Base-by-base conservation (phyloP, 1,140 invertebrate species). In the Fopius arisanus region DNA sequence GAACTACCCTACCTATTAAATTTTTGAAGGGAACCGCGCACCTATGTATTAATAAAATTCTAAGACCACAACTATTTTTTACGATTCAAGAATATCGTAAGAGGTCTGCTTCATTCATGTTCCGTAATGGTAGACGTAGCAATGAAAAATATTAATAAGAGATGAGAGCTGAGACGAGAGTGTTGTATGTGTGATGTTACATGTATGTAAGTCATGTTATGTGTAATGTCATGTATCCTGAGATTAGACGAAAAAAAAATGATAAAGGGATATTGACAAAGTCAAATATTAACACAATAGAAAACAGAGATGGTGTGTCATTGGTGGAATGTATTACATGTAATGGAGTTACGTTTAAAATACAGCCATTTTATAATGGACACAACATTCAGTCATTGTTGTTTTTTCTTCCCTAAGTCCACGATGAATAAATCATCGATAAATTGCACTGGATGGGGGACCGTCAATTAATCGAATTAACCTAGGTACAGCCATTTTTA, bases 311-410 rank as follows among this genome's bases (percentile, higher is more conserved):
- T 81, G 81, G 78, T 79, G 81, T 84, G 79, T 84, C 84, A 59
- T 76, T 81, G 81, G 78, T 86, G 80, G 79, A 84, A 86, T 86
- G 82, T 85, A 85, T 83, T 86, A 87, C 78, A 84, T 87, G 84
- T 87, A 87, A 48, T 84, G 77, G 78, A 86, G 81, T 87, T 87
- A 85, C 76, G 79, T 82, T 79, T 83, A 86, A 87, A 75, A 88
- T 87, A 88, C 83, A 88, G 84, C 86, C 86, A 88, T 87, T 88
- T 88, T 88, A 86, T 88, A 87, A 88, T 88, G 86, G 85, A 86
- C 28, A 51, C 72, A 48, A 48, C 43, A 78, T 68, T 33, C 75
- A 68, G 67, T 70, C 21, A 70, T 51, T 74, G 67, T 48, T 48
- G 16, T 48, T 48, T 16, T 48, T 48, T 19, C 16, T 48, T n/a